Conservation (phyloP, 2,888 invertebrate species). For the Eilema caniola region DNA sequence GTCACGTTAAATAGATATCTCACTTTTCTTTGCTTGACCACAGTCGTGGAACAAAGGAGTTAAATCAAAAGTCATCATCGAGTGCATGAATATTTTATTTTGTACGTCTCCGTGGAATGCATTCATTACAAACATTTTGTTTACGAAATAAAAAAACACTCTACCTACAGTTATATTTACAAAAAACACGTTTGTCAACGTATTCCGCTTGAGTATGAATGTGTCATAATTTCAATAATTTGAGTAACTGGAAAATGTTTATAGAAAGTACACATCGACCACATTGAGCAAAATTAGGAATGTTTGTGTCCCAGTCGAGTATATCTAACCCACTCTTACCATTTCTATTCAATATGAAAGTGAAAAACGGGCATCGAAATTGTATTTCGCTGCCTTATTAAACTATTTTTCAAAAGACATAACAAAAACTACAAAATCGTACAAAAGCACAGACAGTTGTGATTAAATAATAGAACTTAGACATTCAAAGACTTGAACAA, state of each 20-base stretch:
- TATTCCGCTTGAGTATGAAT: slow-evolving; percentile 75
- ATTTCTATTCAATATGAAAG: slow-evolving; percentile 40
- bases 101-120: slow-evolving; percentile 80
- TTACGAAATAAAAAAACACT: slow-evolving; percentile 63
- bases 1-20: background rate
- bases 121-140: slow-evolving; percentile 72
- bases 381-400: slow-evolving; percentile 17
- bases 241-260: slow-evolving; percentile 66
- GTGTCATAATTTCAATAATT: slow-evolving; percentile 70
- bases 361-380: slow-evolving; percentile 28
- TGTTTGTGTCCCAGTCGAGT: slow-evolving; percentile 51
- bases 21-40: background rate
- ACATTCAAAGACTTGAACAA: slow-evolving; percentile 55
- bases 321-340: slow-evolving; percentile 33
- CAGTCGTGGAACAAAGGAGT: slow-evolving; percentile 1
- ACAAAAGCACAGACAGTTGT: slow-evolving; percentile 49
- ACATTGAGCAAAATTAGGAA: slow-evolving; percentile 65
- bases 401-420: slow-evolving; percentile 34
- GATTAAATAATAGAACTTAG: slow-evolving; percentile 57
- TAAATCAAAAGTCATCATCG: slow-evolving; percentile 67
- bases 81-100: slow-evolving; percentile 85
- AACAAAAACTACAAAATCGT: slow-evolving; percentile 40
- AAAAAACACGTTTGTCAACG: slow-evolving; percentile 60
- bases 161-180: slow-evolving; percentile 71
- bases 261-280: slow-evolving; percentile 48